A percentile compares a stretch with the other conserved stretches of the same genome.
Evolutionary conservation across 2,113 vertebrate genomes (phyloP).

Genomic region (Probosciger aterrimus): DNA sequence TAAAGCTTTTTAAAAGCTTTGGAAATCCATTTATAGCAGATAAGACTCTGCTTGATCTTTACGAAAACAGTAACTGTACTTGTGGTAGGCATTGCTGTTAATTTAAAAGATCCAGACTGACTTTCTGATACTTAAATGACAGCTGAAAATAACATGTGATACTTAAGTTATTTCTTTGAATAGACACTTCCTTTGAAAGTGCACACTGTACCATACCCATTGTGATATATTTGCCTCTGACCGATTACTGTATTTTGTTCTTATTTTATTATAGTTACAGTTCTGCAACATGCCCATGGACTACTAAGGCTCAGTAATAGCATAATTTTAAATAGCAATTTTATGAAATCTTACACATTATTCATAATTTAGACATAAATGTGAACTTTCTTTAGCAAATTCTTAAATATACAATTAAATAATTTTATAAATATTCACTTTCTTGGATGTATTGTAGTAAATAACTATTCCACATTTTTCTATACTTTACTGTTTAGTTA

Average conservation of each 20-base stretch:
- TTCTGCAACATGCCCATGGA: constrained; percentile 18
- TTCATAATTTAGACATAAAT: not conserved
- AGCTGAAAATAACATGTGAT: not conserved
- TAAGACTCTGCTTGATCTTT: constrained; percentile 26
- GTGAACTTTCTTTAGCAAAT: not conserved
- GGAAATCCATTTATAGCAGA: constrained; percentile 19
- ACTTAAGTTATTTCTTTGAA: not conserved
- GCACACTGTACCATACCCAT: not conserved
- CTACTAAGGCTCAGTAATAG: not conserved
- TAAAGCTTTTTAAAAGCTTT: constrained; percentile 21
- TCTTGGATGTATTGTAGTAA: not conserved
- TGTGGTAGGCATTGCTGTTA: not conserved
- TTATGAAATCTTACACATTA: not conserved
- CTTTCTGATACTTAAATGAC: not conserved
- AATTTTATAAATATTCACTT: not conserved
- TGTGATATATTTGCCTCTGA: not conserved
- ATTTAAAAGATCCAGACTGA: constrained; percentile 37
- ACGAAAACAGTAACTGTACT: not conserved
- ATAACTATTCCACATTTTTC: constrained; percentile 5
- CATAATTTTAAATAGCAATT: not conserved
- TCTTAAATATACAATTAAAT: not conserved
- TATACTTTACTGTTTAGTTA: not conserved
- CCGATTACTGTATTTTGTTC: not conserved
- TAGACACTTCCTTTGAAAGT: constrained; percentile 24
- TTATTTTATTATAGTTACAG: not conserved